Percentiles rank a stretch among this genome's conserved stretches.
These are phyloP conservation scores for Acleris sparsana DNA, from an alignment of 2,888 invertebrate genomes.

Conservation along the genomic window DNA sequence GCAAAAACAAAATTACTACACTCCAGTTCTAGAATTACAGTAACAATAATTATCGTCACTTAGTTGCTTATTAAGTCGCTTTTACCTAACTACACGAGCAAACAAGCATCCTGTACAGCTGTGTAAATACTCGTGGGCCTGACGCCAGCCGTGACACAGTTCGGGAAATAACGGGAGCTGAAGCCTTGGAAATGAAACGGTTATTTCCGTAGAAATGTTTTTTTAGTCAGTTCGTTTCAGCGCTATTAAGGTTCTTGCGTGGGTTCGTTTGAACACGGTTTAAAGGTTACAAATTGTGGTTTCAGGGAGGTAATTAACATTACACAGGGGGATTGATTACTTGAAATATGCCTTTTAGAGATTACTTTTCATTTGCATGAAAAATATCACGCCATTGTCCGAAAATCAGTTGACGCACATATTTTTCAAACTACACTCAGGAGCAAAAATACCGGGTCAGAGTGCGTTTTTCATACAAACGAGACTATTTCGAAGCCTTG, in stretches of 20 bases:
- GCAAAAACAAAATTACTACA: not conserved
- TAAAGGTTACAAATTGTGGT: no score
- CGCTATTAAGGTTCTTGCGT: not conserved
- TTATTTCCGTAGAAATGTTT: conserved; percentile 35
- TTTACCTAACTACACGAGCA: conserved; percentile 13
- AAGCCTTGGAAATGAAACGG: conserved; percentile 36
- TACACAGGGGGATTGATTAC: no score
- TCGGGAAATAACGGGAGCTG: conserved; percentile 27
- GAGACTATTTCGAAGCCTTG: no score
- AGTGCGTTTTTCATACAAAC: no score
- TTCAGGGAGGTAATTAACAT: no score
- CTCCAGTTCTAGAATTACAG: not conserved
- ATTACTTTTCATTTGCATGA: no score
- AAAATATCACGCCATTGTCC: no score
- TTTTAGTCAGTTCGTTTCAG: conserved; percentile 8
- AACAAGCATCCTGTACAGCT: conserved; percentile 22
- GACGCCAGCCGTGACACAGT: conserved; percentile 19
- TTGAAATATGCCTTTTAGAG: no score
- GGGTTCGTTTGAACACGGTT: no score
- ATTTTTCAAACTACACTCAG: no score
- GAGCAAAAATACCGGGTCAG: no score
- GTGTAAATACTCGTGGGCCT: conserved; percentile 27
- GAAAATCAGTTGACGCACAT: no score
- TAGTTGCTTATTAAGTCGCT: conserved; percentile 8
- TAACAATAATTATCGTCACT: conserved; percentile 22